Percentiles rank a stretch among this genome's conserved stretches.
These are phyloP conservation scores for Calypte anna DNA, from an alignment of 2,113 vertebrate species.

Conservation along the genomic window DNA sequence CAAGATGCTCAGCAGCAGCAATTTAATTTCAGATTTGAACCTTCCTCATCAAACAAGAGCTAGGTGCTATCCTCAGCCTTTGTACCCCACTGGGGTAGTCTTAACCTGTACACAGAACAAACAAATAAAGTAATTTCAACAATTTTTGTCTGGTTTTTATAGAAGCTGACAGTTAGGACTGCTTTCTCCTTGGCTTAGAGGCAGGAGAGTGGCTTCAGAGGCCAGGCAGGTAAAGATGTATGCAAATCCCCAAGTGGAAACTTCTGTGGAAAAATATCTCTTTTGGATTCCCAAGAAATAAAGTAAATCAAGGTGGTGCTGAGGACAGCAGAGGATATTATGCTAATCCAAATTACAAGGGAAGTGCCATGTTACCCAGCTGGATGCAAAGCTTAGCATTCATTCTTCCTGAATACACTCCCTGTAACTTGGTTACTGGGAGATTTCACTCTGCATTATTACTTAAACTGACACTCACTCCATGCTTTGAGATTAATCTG, in stretches of 20 bases:
- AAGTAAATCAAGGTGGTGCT: not conserved
- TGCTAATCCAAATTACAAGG: slow-evolving; percentile 1
- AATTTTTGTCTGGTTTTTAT: not conserved
- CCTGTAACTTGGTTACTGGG: not conserved
- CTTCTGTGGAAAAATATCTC: not conserved
- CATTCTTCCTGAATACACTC: not conserved
- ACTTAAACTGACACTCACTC: not conserved
- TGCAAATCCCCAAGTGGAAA: not conserved
- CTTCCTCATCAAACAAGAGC: not conserved
- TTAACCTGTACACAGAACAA: not conserved
- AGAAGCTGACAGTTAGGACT: not conserved
- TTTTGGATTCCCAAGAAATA: not conserved
- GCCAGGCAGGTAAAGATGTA: not conserved
- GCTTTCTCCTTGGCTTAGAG: not conserved
- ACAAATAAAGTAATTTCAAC: not conserved
- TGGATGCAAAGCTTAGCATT: not conserved
- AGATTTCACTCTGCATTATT: not conserved
- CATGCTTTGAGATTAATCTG: not conserved
- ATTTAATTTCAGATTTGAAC: slow-evolving; percentile 1
- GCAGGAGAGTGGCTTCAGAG: not conserved
- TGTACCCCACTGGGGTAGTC: too few species aligned
- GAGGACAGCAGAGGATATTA: slow-evolving; percentile 1
- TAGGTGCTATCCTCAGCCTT: not conserved
- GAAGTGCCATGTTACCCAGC: not conserved
- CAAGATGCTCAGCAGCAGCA: not conserved